These are phyloP conservation scores for Eucidaris tribuloides DNA, from an alignment of 35 echinoderm and acorn worm species.

Conservation along the genomic window DNA sequence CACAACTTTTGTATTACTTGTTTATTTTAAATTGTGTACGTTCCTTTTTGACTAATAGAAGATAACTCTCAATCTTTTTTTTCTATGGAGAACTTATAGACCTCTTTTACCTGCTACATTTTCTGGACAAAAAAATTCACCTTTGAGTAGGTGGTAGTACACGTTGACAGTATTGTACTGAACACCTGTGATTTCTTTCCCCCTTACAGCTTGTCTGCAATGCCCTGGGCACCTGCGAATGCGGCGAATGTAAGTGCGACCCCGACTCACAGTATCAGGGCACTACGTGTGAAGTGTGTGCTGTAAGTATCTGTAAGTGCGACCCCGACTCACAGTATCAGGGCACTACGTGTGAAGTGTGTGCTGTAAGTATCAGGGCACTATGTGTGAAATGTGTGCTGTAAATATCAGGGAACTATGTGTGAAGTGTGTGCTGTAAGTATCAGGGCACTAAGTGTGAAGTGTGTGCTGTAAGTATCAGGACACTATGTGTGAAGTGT, in stretches of 20 bases:
- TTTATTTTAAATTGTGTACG: not conserved
- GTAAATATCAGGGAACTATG: too few relatives aligned
- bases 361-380: not conserved
- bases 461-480: too few relatives aligned
- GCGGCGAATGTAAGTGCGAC: not conserved
- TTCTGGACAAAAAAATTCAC: too few relatives aligned
- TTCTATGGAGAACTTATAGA: not conserved
- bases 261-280: not conserved
- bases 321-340: too few relatives aligned
- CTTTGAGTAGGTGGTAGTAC: not conserved
- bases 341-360: too few relatives aligned
- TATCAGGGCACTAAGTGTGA: too few relatives aligned
- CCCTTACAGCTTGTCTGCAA: constrained; percentile 10
- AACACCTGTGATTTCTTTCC: not conserved
- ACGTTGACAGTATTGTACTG: not conserved
- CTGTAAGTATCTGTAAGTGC: not conserved
- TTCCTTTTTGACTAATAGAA: not conserved
- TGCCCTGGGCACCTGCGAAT: not conserved
- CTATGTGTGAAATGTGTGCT: too few relatives aligned
- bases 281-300: not conserved
- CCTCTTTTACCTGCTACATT: not conserved
- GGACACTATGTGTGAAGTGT: too few relatives aligned
- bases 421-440: too few relatives aligned
- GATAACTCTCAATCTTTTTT: not conserved
- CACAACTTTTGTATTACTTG: not conserved